Conservation (phyloP, 2,113 vertebrate genomes). For the Pterocles burchelli region DNA sequence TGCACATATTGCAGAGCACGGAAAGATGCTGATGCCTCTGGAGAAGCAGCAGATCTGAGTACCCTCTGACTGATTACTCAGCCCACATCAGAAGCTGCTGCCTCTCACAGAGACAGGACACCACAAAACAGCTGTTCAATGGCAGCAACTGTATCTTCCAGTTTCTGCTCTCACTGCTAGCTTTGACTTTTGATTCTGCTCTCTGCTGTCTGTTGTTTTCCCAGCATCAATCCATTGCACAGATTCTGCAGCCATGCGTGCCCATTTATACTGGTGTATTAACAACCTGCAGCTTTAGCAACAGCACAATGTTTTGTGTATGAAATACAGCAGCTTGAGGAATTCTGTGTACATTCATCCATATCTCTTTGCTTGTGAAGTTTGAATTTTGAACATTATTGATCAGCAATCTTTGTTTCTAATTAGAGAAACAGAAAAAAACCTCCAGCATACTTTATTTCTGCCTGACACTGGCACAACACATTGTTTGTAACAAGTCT, state of each 20-base stretch:
- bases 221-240: neutral
- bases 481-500: neutral
- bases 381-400: neutral
- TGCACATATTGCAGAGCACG: neutral
- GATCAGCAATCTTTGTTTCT: conserved; percentile 6
- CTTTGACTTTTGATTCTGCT: neutral
- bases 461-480: neutral
- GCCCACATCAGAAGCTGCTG: neutral
- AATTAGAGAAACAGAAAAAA: neutral
- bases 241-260: neutral
- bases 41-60: neutral
- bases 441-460: neutral
- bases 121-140: neutral
- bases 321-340: neutral
- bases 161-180: neutral
- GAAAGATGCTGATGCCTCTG: neutral
- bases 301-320: neutral
- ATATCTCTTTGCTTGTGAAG: neutral
- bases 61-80: neutral
- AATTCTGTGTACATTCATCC: neutral
- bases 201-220: neutral
- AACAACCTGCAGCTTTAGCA: neutral
- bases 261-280: neutral
- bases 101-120: neutral
- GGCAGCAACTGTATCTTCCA: neutral